Evolutionary conservation across 2,113 vertebrate species (phyloP).

Genomic region (Centropristis striata): DNA sequence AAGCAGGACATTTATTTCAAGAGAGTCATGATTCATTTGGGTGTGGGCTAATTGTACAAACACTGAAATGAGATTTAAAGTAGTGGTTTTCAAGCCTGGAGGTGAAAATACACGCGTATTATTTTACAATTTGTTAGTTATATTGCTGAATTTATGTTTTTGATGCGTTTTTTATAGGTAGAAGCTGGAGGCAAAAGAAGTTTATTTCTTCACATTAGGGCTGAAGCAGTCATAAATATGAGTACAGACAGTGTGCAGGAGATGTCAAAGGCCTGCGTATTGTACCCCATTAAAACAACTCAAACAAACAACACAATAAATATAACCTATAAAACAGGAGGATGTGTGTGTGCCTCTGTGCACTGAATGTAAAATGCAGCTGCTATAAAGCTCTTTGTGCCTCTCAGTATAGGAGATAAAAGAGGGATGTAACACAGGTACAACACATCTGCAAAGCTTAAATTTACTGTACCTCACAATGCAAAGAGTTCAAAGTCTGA

Average conservation of each 20-base stretch:
- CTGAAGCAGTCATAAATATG: slow-evolving; percentile 41
- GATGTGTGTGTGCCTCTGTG: not conserved
- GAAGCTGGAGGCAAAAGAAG: slow-evolving; percentile 24
- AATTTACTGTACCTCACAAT: not conserved
- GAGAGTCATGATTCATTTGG: not conserved
- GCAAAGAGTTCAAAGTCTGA: not conserved
- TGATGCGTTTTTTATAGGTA: slow-evolving; percentile 28
- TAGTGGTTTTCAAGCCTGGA: slow-evolving; percentile 10
- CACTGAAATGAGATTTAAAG: slow-evolving; percentile 26
- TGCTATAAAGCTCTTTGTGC: slow-evolving; percentile 17
- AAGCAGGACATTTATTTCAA: not conserved
- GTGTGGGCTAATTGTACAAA: slow-evolving; percentile 15
- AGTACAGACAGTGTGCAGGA: slow-evolving; percentile 17
- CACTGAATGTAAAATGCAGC: slow-evolving; percentile 14
- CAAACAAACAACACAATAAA: slow-evolving; percentile 62
- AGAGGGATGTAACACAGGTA: not conserved
- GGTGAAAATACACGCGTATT: slow-evolving; percentile 18
- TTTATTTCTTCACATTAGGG: slow-evolving; percentile 51
- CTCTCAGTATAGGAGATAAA: not conserved
- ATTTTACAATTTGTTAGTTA: slow-evolving; percentile 38
- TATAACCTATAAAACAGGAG: slow-evolving; percentile 32
- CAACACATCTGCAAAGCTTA: not conserved
- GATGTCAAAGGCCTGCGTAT: slow-evolving; percentile 29
- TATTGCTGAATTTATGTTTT: slow-evolving; percentile 33
- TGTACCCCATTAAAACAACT: slow-evolving; percentile 47